Base-by-base conservation (phyloP, 2,797 vertebrate species). In the Phoxinus dragarum region DNA sequence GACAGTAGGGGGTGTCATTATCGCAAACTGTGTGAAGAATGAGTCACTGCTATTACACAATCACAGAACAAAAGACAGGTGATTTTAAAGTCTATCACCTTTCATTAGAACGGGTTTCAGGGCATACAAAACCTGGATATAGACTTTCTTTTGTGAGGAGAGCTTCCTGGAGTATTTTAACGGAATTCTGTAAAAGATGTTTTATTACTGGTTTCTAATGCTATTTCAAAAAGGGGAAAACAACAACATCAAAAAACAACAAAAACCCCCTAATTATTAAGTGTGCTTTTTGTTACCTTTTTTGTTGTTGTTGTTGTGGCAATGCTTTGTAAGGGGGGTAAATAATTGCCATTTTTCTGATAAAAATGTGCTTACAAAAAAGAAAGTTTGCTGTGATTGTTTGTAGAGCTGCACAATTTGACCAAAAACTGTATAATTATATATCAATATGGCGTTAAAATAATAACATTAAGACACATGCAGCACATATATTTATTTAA, bases 81-180 rank as follows among this genome's bases (percentile, higher is more conserved):
- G 86, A 90, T 91, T 91, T 90, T 82, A 84, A 84, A 86, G 88
- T 71, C 59, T 86, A 80, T 89, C 90, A 89, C 88, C 88, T 88
- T 90, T 90, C 73, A 84, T 86, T 86, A 84, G 80, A 87, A 84
- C 38, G 31, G 67, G 72, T 86, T 86, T 64, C 59, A 52, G 21
- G 66, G 49, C 61, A 21, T 34, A 67, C 14, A 56, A 61, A 77
- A 84, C 59, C 61, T 61, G 56, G 10, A 49, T 49, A 16, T 40
- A 40, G 84, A 67, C 31, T 54, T 34, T 52, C 36, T 68, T 78
- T 78, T 49, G 23, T 31, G 34, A 73, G 68, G 66, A 42, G 54
- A 66, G 34, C 4, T 54, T 80, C 44, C 44, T 42, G 77, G 56
- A 80, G 69, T n/a, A 54, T 66, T n/a, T 66, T 80, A 52, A 80